Conservation (phyloP, 2,888 invertebrate species). For the Chloroclysta siterata region DNA sequence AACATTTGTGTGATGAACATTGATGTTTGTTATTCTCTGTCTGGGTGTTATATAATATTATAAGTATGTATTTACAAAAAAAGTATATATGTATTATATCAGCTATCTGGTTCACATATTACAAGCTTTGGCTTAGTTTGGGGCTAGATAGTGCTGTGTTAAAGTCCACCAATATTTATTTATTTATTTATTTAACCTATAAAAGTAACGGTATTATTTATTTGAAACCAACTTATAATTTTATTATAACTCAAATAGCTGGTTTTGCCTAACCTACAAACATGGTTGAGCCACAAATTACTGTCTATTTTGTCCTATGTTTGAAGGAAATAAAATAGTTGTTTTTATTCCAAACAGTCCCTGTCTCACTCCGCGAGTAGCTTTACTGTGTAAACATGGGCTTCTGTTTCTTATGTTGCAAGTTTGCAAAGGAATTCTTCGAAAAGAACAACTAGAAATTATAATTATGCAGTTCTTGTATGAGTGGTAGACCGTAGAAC, state of each 20-base stretch:
- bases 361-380: conserved; percentile 34
- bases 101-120: too few species aligned
- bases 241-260: background rate
- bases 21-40: too few species aligned
- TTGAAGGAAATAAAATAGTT: conserved; percentile 33
- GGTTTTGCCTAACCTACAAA: background rate
- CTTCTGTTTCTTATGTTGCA: conserved; percentile 34
- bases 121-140: too few species aligned
- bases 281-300: background rate
- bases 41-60: too few species aligned
- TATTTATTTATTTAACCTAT: too few species aligned
- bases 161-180: too few species aligned
- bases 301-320: conserved; percentile 12
- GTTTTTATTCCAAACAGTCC: conserved; percentile 42
- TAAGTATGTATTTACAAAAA: too few species aligned
- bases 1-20: too few species aligned
- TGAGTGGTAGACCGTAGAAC: background rate
- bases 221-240: background rate
- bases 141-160: too few species aligned
- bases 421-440: conserved; percentile 21
- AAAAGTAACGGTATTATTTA: background rate
- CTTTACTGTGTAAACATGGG: conserved; percentile 38
- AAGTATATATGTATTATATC: too few species aligned
- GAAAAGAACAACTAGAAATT: conserved; percentile 22
- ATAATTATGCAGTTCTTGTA: conserved; percentile 4